A percentile compares a stretch with the other conserved stretches of the same genome.
Evolutionary conservation across 2,113 vertebrate species (phyloP).

Genomic region (Origma solitaria): DNA sequence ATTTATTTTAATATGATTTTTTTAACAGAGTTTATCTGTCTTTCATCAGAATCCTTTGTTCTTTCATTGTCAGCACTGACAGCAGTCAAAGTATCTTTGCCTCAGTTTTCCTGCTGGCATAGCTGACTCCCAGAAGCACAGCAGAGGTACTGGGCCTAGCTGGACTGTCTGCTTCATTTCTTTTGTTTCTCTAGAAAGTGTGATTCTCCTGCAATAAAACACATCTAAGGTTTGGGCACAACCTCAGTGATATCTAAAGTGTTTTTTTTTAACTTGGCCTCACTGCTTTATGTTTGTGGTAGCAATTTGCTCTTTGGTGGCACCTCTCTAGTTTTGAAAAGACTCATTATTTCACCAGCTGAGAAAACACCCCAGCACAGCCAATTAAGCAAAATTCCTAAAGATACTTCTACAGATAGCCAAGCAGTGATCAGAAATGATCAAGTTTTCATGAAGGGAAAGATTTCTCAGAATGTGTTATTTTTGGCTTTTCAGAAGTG

Average conservation of each 20-base stretch:
- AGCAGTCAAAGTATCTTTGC: neutral
- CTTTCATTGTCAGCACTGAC: neutral
- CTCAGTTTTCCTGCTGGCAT: neutral
- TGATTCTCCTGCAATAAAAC: neutral
- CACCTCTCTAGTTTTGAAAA: neutral
- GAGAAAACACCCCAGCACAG: neutral
- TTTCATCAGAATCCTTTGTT: neutral
- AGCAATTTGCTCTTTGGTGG: neutral
- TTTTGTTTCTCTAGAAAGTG: neutral
- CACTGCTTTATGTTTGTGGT: neutral
- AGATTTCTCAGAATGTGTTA: neutral
- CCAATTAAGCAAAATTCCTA: neutral
- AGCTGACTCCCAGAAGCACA: neutral
- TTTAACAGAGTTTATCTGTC: neutral
- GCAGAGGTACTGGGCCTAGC: neutral
- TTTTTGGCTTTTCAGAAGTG: neutral
- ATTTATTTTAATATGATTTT: neutral
- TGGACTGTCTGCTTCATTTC: neutral
- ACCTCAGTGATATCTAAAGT: neutral
- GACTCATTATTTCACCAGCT: neutral
- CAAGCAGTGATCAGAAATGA: neutral
- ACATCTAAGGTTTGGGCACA: neutral
- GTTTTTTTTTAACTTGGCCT: neutral
- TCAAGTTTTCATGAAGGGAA: neutral
- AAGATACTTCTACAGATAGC: neutral